phyloP scores from a whole-genome alignment of 2,113 vertebrate genomes.

The Strigops habroptila region DNA sequence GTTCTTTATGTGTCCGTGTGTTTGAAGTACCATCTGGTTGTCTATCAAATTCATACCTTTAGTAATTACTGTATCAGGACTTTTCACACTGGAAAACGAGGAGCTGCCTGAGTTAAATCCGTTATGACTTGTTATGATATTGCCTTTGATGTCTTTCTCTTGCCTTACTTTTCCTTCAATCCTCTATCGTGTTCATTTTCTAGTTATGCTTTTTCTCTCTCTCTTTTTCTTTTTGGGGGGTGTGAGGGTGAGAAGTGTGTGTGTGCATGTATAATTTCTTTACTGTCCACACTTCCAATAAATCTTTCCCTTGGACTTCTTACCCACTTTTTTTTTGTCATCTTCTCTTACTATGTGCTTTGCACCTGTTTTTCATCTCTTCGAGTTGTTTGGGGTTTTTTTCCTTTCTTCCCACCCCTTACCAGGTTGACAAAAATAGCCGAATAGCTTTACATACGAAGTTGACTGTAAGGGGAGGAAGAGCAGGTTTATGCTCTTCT shows the following conservation, averaged over 20 bases:
- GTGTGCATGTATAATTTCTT: neutral
- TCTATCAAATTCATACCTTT: neutral
- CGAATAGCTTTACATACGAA: neutral
- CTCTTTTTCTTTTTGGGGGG: neutral
- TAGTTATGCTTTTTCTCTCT: neutral
- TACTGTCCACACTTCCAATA: neutral
- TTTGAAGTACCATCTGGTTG: neutral
- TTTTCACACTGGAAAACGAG: neutral
- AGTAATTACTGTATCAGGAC: neutral
- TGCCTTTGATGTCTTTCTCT: neutral
- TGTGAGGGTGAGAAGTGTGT: neutral
- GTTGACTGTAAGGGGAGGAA: neutral
- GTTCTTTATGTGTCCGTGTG: neutral
- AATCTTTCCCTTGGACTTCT: neutral
- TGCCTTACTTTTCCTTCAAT: neutral
- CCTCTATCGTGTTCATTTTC: neutral
- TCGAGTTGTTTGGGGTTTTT: neutral
- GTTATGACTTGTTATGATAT: neutral
- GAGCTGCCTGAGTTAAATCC: neutral
- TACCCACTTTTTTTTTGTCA: fast-evolving
- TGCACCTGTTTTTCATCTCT: neutral
- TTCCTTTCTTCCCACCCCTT: neutral
- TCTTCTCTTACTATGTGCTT: neutral
- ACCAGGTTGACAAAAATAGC: neutral
- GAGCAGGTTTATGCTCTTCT: neutral